These are phyloP conservation scores for Hepsetus odoe DNA, from an alignment of 2,113 vertebrate species.

Conservation along the genomic window DNA sequence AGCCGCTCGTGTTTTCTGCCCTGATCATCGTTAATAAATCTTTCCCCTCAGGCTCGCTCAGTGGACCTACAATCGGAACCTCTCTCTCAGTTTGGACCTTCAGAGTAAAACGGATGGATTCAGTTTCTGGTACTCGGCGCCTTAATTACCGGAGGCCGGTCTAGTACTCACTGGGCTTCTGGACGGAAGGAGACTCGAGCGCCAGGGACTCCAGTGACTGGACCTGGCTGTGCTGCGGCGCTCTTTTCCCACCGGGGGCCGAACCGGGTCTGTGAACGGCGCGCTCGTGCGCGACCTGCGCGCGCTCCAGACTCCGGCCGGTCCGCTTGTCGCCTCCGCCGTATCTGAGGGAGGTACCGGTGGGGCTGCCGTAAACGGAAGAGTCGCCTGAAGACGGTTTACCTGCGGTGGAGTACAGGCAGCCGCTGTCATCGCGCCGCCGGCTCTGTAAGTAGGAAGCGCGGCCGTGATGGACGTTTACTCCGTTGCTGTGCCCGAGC, in stretches of 20 bases:
- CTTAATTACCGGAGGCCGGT: no score
- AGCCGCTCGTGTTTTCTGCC: no score
- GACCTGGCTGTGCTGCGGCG: slow-evolving; percentile 62
- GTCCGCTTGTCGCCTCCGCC: neutral
- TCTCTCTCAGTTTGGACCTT: no score
- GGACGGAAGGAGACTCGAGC: slow-evolving; percentile 68
- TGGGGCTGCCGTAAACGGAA: slow-evolving; percentile 29
- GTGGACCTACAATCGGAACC: no score
- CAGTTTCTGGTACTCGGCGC: no score
- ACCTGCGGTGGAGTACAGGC: slow-evolving; percentile 11
- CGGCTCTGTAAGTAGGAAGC: slow-evolving; percentile 61
- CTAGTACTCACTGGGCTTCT: slow-evolving; percentile 68
- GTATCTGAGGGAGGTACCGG: slow-evolving; percentile 56
- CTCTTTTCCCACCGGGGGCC: slow-evolving; percentile 51
- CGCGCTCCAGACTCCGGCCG: slow-evolving; percentile 68
- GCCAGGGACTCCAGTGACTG: slow-evolving; percentile 73
- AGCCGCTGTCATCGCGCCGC: slow-evolving; percentile 57
- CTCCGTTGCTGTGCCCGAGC: slow-evolving; percentile 74
- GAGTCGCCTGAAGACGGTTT: slow-evolving; percentile 11
- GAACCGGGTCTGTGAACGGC: slow-evolving; percentile 61
- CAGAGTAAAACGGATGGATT: no score
- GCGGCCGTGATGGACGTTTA: slow-evolving; percentile 67
- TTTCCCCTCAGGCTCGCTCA: no score
- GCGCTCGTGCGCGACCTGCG: slow-evolving; percentile 54
- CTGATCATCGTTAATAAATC: no score